Base-by-base conservation (phyloP, 2,888 invertebrate genomes). In the Epinotia nisella region DNA sequence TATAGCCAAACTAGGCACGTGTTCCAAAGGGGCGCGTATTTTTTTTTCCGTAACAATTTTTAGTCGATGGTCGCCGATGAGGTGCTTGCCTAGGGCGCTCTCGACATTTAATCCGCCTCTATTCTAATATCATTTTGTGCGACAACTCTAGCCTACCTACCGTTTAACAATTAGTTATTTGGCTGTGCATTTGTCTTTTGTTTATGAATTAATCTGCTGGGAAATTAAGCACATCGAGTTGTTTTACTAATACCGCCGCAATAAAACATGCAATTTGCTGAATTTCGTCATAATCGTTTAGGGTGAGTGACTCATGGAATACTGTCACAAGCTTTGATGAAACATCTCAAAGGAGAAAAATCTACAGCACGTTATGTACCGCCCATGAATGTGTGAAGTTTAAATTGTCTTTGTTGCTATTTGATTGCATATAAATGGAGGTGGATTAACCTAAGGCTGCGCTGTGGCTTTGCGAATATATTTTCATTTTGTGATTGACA, bases 381-480 rank as follows among this genome's bases (percentile, higher is more conserved):
- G 35, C 0, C 7, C 35, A 29, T 29, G 4, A 29, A 29, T 35
- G 9, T 35, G 35, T 35, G 7, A 35, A 35, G 9, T n/a, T 0
- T 49, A 49, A 49, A 3, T 60, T 21, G 29, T 5, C 29, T 11
- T 15, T 51, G 11, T 60, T 61, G 41, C 55, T 55, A 62, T 11
- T 55, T 65, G 21, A 10, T 65, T 19, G 35, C 13, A 53, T 35
- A 53, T 53, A 39, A 39, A 55, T 19, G 15, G 11, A 55, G 39
- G 3, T 13, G n/a, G 21, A 55, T 65, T 65, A 15, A 39, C n/a
- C 55, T 35, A 29, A 29, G 19, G 29, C 10, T 45, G 5, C 10
- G 4, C n/a, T 13, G 55, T 51, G 11, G 61, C 62, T 35, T 19
- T 64, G 70, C 70, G 70, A 70, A 49, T 56, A 62, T 19, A n/a